Conservation (phyloP, 64 coral and sea anemone genomes). For the Dendronephthya gigantea region DNA sequence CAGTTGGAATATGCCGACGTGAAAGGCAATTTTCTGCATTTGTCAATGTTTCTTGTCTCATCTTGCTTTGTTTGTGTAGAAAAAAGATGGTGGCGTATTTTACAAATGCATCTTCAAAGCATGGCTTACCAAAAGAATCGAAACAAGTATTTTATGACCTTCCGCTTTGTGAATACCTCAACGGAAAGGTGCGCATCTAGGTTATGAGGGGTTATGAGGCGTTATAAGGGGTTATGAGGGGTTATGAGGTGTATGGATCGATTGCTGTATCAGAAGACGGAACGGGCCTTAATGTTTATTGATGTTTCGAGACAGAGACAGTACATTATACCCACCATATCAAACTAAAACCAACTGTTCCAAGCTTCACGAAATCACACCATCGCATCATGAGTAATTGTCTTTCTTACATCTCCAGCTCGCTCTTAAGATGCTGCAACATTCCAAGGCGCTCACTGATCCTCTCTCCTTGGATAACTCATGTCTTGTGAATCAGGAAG, state of each 20-base stretch:
- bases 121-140: slow-evolving; percentile 57
- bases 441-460: slow-evolving; percentile 53
- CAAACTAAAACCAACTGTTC: no score
- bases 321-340: no score
- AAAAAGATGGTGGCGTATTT: slow-evolving; percentile 95
- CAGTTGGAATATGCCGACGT: no score
- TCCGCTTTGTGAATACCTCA: slow-evolving; percentile 74
- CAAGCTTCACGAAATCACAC: no score
- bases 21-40: no score
- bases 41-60: no score
- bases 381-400: no score
- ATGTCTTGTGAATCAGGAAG: slow-evolving; percentile 70
- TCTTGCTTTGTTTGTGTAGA: slow-evolving; percentile 41
- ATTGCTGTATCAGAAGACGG: no score
- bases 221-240: no score
- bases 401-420: slow-evolving; percentile 56
- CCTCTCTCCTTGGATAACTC: slow-evolving; percentile 68
- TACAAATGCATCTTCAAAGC: slow-evolving; percentile 60
- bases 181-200: slow-evolving; percentile 98
- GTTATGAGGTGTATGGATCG: no score
- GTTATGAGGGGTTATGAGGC: neutral
- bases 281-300: no score
- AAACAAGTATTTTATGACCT: slow-evolving; percentile 69
- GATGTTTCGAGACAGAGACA: no score
- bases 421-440: slow-evolving; percentile 62